phyloP scores from a whole-genome alignment of 2,888 invertebrate species.

The Heliconius aoede region DNA sequence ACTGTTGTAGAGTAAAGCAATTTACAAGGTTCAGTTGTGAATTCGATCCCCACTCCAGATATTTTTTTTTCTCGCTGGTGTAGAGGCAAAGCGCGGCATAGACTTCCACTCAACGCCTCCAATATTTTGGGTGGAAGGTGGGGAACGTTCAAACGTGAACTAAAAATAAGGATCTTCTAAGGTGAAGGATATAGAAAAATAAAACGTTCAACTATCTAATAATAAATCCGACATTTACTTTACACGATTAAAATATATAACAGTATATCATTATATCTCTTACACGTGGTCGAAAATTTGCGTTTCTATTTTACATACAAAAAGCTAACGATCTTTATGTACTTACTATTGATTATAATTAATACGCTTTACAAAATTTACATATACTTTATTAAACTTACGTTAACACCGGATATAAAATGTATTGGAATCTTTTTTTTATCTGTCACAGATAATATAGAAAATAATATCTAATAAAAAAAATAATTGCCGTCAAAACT shows the following conservation, averaged over 20 bases:
- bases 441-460: constrained; percentile 45
- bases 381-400: constrained; percentile 61
- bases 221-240: constrained; percentile 69
- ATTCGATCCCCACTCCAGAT: background rate
- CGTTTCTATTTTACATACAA: constrained; percentile 60
- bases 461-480: background rate
- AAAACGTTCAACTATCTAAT: constrained; percentile 60
- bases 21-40: no score
- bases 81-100: no score
- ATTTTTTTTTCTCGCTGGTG: no score
- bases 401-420: constrained; percentile 65
- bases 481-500: constrained; percentile 25
- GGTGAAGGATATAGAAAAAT: constrained; percentile 44
- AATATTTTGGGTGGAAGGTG: no score
- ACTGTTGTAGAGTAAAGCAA: no score
- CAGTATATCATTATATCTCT: constrained; percentile 64
- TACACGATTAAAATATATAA: constrained; percentile 73
- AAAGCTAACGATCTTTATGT: constrained; percentile 51
- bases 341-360: constrained; percentile 22
- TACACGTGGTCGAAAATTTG: constrained; percentile 56
- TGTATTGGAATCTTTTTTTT: constrained; percentile 69
- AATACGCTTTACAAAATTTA: constrained; percentile 75
- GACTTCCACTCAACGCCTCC: no score
- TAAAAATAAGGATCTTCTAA: background rate
- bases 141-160: no score